phyloP scores from a whole-genome alignment of 2,888 invertebrate genomes.

The Nebria salina region DNA sequence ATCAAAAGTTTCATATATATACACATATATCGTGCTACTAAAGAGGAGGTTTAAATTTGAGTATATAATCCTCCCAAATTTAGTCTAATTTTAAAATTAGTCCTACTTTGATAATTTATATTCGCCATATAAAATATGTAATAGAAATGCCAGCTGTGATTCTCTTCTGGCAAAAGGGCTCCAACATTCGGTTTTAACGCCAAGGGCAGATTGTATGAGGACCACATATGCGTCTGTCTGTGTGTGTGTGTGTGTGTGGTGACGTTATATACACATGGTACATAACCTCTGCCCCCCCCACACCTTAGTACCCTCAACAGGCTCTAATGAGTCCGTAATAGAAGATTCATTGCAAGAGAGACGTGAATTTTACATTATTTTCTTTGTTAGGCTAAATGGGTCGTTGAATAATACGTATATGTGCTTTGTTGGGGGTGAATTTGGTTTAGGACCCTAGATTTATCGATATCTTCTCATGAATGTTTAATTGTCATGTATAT shows the following conservation, averaged over 20 bases:
- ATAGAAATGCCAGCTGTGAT: constrained; percentile 35
- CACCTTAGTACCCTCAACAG: not conserved
- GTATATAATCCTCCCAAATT: too few species aligned
- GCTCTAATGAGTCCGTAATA: constrained; percentile 35
- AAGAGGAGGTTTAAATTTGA: too few species aligned
- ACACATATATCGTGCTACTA: too few species aligned
- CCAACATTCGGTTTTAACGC: not conserved
- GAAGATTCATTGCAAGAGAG: constrained; percentile 32
- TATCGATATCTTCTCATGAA: constrained; percentile 20
- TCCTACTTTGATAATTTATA: not conserved
- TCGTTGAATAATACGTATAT: constrained; percentile 12
- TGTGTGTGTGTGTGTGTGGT: not conserved
- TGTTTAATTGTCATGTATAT: constrained; percentile 10
- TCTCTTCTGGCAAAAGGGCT: not conserved
- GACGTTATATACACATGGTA: constrained; percentile 20
- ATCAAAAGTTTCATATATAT: too few species aligned
- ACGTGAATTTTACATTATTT: constrained; percentile 11
- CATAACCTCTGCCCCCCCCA: not conserved
- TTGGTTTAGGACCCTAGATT: constrained; percentile 7
- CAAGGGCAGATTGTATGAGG: constrained; percentile 7
- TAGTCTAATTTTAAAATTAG: too few species aligned
- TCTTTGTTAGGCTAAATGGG: constrained; percentile 17
- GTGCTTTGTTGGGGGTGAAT: constrained; percentile 6
- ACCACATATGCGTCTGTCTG: constrained; percentile 1
- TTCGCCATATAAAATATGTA: constrained; percentile 28